Evolutionary conservation across 2,113 vertebrate species (phyloP).

Genomic region (Mormyrus iriodes): DNA sequence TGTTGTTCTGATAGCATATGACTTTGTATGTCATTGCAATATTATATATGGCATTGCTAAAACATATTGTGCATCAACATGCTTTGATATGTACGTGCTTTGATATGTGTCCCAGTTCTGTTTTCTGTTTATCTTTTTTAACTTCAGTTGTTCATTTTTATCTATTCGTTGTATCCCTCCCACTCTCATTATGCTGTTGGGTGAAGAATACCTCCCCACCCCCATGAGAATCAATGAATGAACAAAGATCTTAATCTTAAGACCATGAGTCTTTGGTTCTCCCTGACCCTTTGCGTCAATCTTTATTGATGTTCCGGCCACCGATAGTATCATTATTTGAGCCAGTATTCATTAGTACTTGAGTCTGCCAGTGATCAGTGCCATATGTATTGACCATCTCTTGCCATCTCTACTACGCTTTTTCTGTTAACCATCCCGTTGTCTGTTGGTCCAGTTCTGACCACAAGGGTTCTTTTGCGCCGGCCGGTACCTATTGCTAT

Average conservation of each 20-base stretch:
- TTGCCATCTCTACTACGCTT: not conserved
- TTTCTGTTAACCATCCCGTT: not conserved
- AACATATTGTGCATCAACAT: not conserved
- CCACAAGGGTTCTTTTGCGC: not conserved
- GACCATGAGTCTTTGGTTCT: not conserved
- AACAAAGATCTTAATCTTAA: not conserved
- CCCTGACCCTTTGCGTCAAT: not conserved
- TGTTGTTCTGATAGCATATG: not conserved
- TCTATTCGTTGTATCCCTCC: not conserved
- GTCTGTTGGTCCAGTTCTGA: not conserved
- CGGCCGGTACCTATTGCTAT: conserved; percentile 72
- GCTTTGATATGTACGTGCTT: not conserved
- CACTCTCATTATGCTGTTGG: not conserved
- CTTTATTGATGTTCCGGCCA: not conserved
- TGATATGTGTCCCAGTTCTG: not conserved
- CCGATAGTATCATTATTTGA: not conserved
- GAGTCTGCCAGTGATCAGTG: not conserved
- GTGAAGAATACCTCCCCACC: not conserved
- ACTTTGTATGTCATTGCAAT: not conserved
- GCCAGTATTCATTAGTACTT: not conserved
- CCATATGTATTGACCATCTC: not conserved
- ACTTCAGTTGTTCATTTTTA: not conserved
- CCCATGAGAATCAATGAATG: not conserved
- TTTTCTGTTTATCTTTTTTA: not conserved
- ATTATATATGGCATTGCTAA: not conserved